Evolutionary conservation across 2,888 invertebrate species (phyloP), one percentile per base, ranked within the genome.

Genomic region (Morpho achilles): DNA sequence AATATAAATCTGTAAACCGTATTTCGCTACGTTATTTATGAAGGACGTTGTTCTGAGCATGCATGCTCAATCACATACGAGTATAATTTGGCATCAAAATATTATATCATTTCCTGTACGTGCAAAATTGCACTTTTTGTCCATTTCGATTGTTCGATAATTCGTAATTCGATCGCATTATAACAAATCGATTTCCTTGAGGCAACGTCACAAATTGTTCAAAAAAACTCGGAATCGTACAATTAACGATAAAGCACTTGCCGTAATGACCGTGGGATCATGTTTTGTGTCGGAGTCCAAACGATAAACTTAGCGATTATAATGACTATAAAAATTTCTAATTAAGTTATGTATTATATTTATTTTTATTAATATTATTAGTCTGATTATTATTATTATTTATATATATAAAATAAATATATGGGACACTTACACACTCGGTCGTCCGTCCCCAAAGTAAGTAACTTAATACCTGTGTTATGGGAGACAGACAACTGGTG

Each of bases 191-290:
- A 85, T 86, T 85, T 84, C 83, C 82, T 80, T 69, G 77, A 78
- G 57, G 59, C 41, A 65, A 71, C 72, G 74, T 75, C 73, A 72
- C 72, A 70, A 74, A 75, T 76, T 75, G 76, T 58, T 73, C 76
- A 86, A 87, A 66, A 84, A 88, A 87, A 62, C 45, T 74, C 69
- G 65, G 66, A 77, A 79, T 77, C 75, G 76, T 72, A 75, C 84
- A 87, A 88, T 88, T 87, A 89, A 74, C 79, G 81, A 83, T 82
- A 84, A 82, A 85, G 81, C 84, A 83, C 80, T 85, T 75, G 75
- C 63, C 62, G 79, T 84, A 82, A 87, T 80, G 75, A 75, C 78
- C 88, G 88, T 89, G 88, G 83, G 88, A 79, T 65, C 78, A 67
- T 65, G 64, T 59, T 64, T 61, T 62, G 54, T 61, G 23, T 45